Percentiles rank a stretch among this genome's conserved stretches.
Conservation (phyloP, 2,113 vertebrate species). For the Calypte anna region DNA sequence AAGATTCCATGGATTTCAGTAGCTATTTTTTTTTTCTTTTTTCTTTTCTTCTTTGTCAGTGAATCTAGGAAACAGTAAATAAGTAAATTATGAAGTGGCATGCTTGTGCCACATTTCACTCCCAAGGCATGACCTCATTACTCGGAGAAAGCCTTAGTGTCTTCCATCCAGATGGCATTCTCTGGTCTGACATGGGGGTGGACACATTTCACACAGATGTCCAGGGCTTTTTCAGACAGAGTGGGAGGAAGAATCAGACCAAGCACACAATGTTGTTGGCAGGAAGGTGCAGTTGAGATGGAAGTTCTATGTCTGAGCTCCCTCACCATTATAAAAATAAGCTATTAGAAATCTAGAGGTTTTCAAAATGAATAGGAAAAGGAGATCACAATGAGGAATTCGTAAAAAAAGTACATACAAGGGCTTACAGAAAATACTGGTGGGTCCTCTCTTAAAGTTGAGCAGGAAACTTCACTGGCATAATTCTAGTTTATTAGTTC, state of each 20-base stretch:
- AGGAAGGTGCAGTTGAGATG: neutral
- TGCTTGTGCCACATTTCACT: neutral
- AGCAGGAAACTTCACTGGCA: neutral
- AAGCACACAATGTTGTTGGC: neutral
- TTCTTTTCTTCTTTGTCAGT: neutral
- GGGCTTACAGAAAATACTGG: neutral
- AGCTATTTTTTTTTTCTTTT: neutral
- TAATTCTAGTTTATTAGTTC: neutral
- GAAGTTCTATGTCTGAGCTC: neutral
- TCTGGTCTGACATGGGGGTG: neutral
- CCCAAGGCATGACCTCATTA: neutral
- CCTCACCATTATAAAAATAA: neutral
- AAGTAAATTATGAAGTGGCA: neutral
- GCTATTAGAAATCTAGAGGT: neutral
- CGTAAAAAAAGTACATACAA: neutral
- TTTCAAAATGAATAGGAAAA: neutral
- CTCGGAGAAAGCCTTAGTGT: neutral
- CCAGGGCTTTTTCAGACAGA: neutral
- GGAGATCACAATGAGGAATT: neutral
- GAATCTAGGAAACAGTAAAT: neutral
- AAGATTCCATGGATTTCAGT: neutral
- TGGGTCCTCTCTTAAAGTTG: neutral
- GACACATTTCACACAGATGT: neutral
- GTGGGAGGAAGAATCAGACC: neutral
- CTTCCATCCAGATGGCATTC: neutral